Conservation (phyloP, 1,140 invertebrate species). For the Vanessa atalanta region DNA sequence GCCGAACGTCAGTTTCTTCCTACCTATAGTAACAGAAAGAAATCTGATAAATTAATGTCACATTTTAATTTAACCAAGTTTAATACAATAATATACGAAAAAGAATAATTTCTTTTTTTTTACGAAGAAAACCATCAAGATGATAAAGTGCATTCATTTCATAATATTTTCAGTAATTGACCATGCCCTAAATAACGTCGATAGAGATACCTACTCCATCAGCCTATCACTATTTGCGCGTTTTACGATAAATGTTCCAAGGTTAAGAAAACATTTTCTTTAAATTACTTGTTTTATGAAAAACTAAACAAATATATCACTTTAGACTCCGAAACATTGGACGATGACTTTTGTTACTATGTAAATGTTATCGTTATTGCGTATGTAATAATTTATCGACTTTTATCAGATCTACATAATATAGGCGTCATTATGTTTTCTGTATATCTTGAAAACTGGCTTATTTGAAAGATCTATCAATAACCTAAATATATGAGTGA, state of each 20-base stretch:
- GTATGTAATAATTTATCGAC: neutral
- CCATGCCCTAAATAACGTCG: conserved; percentile 58
- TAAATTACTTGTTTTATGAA: neutral
- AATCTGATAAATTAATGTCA: too few relatives aligned
- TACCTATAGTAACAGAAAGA: too few relatives aligned
- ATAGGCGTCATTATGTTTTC: neutral
- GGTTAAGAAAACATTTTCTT: conserved; percentile 43
- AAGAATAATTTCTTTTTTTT: too few relatives aligned
- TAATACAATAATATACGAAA: too few relatives aligned
- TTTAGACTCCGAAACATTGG: neutral
- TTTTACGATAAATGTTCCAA: conserved; percentile 58
- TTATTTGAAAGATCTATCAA: too few relatives aligned
- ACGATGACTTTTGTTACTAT: neutral
- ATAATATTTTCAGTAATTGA: conserved; percentile 53
- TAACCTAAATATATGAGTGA: neutral
- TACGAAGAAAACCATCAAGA: neutral
- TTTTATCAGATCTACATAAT: neutral
- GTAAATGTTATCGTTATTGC: neutral
- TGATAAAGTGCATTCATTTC: conserved; percentile 10
- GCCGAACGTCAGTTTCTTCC: too few relatives aligned
- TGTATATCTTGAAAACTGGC: neutral
- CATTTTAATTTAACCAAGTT: too few relatives aligned
- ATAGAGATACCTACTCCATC: conserved; percentile 41
- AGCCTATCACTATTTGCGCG: conserved; percentile 46
- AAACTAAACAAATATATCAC: too few relatives aligned